phyloP scores from a whole-genome alignment of 2,888 invertebrate species.

The Timema cristinae region DNA sequence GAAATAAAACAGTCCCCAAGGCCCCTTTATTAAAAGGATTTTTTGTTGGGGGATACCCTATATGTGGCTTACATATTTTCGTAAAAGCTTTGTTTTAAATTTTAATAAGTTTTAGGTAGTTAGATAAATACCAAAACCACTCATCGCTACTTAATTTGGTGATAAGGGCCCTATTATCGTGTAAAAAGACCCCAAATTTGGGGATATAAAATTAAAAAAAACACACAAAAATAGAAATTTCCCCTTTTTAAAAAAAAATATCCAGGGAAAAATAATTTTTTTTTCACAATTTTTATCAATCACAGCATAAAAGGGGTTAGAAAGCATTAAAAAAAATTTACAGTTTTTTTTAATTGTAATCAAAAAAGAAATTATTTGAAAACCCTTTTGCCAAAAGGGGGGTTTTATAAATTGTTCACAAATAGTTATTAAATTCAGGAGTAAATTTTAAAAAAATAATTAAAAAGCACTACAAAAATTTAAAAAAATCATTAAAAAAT shows the following conservation, averaged over 20 bases:
- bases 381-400: neutral
- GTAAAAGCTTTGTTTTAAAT: no score
- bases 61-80: no score
- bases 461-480: neutral
- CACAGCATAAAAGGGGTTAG: neutral
- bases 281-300: neutral
- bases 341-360: neutral
- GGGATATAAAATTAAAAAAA: neutral
- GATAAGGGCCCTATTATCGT: neutral
- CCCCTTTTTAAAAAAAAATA: neutral
- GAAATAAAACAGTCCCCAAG: no score
- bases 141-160: neutral
- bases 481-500: neutral
- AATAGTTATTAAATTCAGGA: neutral
- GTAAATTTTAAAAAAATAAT: neutral
- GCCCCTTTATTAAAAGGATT: no score
- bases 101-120: no score
- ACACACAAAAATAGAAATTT: neutral
- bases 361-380: neutral
- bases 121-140: neutral
- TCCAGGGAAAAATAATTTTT: neutral
- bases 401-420: neutral
- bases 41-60: no score
- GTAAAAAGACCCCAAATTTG: neutral
- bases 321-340: neutral